Evolutionary conservation across 2,113 vertebrate species (phyloP), one percentile per base, ranked within the genome.

Genomic region (Phainopepla nitens): DNA sequence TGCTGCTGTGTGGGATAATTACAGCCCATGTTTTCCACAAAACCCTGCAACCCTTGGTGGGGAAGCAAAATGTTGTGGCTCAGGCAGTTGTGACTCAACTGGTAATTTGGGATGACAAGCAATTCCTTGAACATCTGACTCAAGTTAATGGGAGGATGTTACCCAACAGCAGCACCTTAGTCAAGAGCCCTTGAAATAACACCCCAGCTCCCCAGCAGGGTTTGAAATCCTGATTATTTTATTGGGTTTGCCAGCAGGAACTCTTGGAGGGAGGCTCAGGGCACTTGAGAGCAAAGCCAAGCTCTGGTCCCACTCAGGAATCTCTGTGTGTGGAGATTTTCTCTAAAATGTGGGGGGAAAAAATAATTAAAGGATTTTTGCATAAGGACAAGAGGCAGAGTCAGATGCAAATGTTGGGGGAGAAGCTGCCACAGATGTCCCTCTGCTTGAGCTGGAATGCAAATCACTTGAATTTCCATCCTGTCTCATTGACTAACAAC

Each of bases 121-220:
- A 94, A 87, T 62, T 94, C 90, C 79, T 93, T 85, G 70, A 90
- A 9, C 75, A 53, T 76, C 91, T 96, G 94, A 93, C 92, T 95
- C 92, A 33, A 36, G 76, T 35, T 96, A 96, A 97, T 94, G 75
- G 87, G 90, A 97, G 94, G 95, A 93, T 95, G 76, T 90, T 95
- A 73, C 62, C 92, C 93, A 96, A 91, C 70, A 95, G 84, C 83
- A 91, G 72, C 73, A 57, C 54, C 82, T 83, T 42, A 45, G 69
- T 94, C 82, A 87, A 82, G 88, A 92, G 66, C 75, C 65, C 51
- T 83, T 70, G 79, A 54, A 94, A 91, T 11, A 92, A 76, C 66
- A 58, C 1, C 60, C 12, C 66, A 88, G 64, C 69, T 79, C 66
- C 87, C 89, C 68, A 33, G 69, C 60, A 91, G 70, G 25, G 45